Evolutionary conservation across 2,113 vertebrate genomes (phyloP), one percentile per base, ranked within the genome.

Genomic region (Bambusicola thoracicus): DNA sequence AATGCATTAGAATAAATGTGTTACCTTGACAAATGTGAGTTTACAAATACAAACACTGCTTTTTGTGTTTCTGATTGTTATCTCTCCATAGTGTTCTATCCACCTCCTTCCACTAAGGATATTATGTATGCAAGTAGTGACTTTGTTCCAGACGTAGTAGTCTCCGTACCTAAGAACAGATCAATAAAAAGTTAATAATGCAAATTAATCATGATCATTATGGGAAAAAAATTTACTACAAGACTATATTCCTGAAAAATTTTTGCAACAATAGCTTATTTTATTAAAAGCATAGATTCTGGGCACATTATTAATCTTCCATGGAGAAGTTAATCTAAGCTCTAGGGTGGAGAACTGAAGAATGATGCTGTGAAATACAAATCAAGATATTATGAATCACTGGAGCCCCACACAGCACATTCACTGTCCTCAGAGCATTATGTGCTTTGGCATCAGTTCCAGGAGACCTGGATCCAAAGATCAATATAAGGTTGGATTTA

Each of bases 11-110:
- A 40, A 72, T 34, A 56, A 15, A 58, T 81, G 65, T 15, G 22
- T 96, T 98, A 99, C 99, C 98, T 99, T 99, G 85, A 99, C 96
- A 89, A 99, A 99, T 27, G 99, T 99, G 62, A 99, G 99, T 96
- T 99, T 99, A 97, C 99, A 99, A 97, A 99, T 99, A 95, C 99
- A 99, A 87, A 97, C 93, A 77, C 98, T 98, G 97, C 98, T 99
- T 97, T 98, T 99, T 85, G 98, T 99, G 97, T 99, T 99, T 95
- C 99, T 98, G 95, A 99, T 98, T 58, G 99, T 99, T 93, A 99
- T 98, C 97, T 99, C 99, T 85, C 99, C 99, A 8, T 99, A 99
- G 97, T 99, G 99, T 77, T 99, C 99, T 90, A 99, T 99, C 99
- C 99, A 99, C 79, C 99, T 98, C 53, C 98, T 98, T 62, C 99